Base-by-base conservation (phyloP, 1,140 invertebrate genomes). In the Magallana angulata region DNA sequence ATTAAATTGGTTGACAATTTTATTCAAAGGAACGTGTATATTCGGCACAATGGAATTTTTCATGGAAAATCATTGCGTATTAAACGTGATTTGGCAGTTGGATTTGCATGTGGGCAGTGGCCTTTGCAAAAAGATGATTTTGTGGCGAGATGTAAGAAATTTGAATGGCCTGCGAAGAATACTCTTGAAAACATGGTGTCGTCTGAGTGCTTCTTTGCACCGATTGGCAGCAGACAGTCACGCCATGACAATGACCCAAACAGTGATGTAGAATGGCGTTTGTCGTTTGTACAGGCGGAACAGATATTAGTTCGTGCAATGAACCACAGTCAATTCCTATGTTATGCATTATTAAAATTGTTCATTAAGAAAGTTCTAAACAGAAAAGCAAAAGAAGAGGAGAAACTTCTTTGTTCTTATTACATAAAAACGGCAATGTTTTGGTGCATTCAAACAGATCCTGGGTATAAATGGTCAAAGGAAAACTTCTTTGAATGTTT, bases 321-420 rank as follows among this genome's bases (percentile, higher is more conserved):
- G 24, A 87, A 11, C 14, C 86, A 87, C 30, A 80, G 82, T 4
- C 86, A 87, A 36, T 60, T 87, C 9, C 24, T 87, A 2, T 60
- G 62, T 80, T 87, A 87, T 60, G 58, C 82, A 80, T 58, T 84
- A 11, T 48, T 87, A 36, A 87, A 87, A 84, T n/a, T 87, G 9
- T 60, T 84, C 0, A 16, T 87, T 18, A 60, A 62, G 18, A 64
- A 84, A 18, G 68, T 87, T 1, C 11, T 87, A 0, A 56, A 84
- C n/a, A 81, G 11, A 60, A 16, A 87, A 16, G 0, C 57, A 8
- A 71, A 71, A 36, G 14, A 81, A 14, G 58, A 57, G 0, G 57
- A 68, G n/a, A 59, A 87, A 48, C 48, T 82, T 3, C 16, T 87
- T 9, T 87, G 85, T 64, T 87, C 85, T 18, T 87, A 87, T 82